Base-by-base conservation (phyloP, 2,888 invertebrate genomes). In the Rhagium mordax region DNA sequence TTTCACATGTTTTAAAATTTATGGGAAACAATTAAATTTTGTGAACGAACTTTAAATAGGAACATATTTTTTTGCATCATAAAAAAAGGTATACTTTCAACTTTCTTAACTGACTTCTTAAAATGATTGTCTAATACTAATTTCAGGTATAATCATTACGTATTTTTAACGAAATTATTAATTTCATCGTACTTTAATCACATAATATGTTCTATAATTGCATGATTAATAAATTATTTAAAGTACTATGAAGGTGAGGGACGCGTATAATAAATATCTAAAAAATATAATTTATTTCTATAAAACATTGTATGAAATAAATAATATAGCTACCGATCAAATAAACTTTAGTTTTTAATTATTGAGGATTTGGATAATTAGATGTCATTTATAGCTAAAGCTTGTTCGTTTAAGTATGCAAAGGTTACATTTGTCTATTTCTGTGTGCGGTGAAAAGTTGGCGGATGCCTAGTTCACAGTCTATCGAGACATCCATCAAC, bases 401-500 rank as follows among this genome's bases (percentile, higher is more conserved):
- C 51, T 29, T 69, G 60, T 60, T 60, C 33, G 33, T 48, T 70
- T 61, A 51, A 70, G 53, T 60, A 61, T 70, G 70, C 70, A 72
- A 74, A 74, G 74, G 66, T 72, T 70, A 72, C 62, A 70, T 60
- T 60, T 55, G 73, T 69, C 76, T 73, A 71, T 75, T 73, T 76
- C 69, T 74, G 66, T 61, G 68, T 61, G 21, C 48, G 65, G 67
- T 67, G 66, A 69, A 66, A 60, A 72, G 59, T 66, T 70, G 59
- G 66, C 67, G 55, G 60, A 64, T 51, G 57, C 59, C 67, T 33
- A 60, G 57, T 60, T 76, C 77, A 72, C 77, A 74, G 74, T 77
- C 79, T 75, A 77, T 81, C 79, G 75, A 71, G 74, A 78, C 77
- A 81, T 81, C 81, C 83, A 82, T 82, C 83, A 82, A 78, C 81